Percentiles rank a stretch among this genome's conserved stretches.
Evolutionary conservation across 2,888 invertebrate genomes (phyloP).

Genomic region (Drosophila testacea): DNA sequence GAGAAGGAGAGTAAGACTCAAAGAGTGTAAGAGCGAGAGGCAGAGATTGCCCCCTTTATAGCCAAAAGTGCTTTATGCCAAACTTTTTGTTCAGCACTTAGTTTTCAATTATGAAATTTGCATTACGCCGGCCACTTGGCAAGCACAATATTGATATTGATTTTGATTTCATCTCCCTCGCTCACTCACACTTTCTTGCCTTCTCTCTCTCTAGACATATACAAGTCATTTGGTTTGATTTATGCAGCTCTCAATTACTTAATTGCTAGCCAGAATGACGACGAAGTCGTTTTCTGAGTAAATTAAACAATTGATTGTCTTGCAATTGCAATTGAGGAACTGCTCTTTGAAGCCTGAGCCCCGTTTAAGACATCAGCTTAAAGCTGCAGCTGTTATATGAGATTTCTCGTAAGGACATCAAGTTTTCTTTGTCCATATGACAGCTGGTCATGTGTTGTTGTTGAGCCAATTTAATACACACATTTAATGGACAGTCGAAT

Average conservation of each 20-base stretch:
- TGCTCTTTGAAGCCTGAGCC: not conserved
- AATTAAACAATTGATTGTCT: constrained; percentile 69
- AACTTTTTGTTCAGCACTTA: constrained; percentile 73
- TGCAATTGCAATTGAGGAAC: constrained; percentile 33
- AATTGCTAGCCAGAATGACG: constrained; percentile 51
- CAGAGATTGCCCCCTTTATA: constrained; percentile 17
- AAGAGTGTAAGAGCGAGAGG: not conserved
- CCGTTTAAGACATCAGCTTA: constrained; percentile 3
- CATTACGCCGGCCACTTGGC: constrained; percentile 63
- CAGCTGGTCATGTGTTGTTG: constrained; percentile 48
- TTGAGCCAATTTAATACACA: constrained; percentile 32
- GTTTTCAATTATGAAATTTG: constrained; percentile 80
- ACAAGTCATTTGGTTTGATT: constrained; percentile 37
- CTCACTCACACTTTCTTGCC: not conserved
- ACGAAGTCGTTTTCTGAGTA: constrained; percentile 33
- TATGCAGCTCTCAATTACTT: constrained; percentile 68
- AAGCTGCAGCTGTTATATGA: not conserved
- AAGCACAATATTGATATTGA: constrained; percentile 77
- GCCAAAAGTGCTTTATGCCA: constrained; percentile 62
- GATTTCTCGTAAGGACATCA: constrained; percentile 1
- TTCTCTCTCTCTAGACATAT: not conserved
- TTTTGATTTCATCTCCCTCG: constrained; percentile 49
- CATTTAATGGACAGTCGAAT: constrained; percentile 2
- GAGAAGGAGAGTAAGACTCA: not conserved
- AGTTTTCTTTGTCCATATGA: constrained; percentile 22